Conservation (phyloP, 1,140 invertebrate species). For the Vanessa tameamea region DNA sequence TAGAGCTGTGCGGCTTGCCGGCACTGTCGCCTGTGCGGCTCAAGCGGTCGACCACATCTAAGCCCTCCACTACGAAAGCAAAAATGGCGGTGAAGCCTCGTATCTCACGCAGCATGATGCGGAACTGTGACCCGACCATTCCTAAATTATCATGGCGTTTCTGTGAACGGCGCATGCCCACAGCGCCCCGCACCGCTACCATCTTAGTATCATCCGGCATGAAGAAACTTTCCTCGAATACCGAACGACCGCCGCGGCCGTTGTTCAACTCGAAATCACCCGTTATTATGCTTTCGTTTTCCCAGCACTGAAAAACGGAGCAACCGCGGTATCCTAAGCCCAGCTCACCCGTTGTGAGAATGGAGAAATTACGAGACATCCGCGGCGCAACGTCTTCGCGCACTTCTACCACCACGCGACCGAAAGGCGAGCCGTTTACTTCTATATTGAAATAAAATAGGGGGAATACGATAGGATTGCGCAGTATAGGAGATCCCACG, state of each 20-base stretch:
- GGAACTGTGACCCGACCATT: conserved; percentile 92
- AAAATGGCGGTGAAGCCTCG: conserved; percentile 91
- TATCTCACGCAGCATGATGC: conserved; percentile 90
- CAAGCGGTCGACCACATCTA: conserved; percentile 90
- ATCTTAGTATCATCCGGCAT: conserved; percentile 91
- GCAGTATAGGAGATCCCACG: conserved; percentile 28
- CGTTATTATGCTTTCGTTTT: conserved; percentile 89
- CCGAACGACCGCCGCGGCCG: conserved; percentile 88
- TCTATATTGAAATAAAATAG: conserved; percentile 90
- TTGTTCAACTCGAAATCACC: conserved; percentile 92
- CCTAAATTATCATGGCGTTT: conserved; percentile 90
- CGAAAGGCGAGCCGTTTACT: conserved; percentile 85
- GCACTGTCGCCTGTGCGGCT: conserved; percentile 88
- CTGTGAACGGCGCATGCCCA: conserved; percentile 91
- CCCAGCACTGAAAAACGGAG: conserved; percentile 91
- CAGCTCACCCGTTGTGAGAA: conserved; percentile 89
- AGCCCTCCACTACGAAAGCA: conserved; percentile 89
- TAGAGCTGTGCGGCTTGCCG: conserved; percentile 88
- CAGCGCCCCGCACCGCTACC: conserved; percentile 87
- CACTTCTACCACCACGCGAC: conserved; percentile 91
- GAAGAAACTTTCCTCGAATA: conserved; percentile 89
- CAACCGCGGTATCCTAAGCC: conserved; percentile 91
- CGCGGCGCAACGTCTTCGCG: conserved; percentile 92
- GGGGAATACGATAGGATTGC: conserved; percentile 72
- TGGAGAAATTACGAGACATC: conserved; percentile 94